Conservation (phyloP, 2,888 invertebrate genomes). For the Apodemia hepburni region DNA sequence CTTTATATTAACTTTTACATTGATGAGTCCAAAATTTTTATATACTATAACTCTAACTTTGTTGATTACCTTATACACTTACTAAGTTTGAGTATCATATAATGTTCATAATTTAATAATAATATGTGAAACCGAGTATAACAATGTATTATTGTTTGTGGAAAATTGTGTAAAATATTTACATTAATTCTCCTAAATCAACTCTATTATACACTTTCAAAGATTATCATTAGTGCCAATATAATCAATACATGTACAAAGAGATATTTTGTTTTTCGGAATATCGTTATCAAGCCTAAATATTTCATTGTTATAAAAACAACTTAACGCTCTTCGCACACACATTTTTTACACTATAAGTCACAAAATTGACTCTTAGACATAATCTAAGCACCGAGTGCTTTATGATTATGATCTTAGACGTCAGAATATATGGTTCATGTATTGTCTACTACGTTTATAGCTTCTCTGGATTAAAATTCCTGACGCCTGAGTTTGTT, state of each 20-base stretch:
- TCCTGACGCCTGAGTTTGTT: too few species aligned
- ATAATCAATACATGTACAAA: constrained; percentile 9
- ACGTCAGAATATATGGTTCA: too few species aligned
- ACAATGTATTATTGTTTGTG: constrained; percentile 5
- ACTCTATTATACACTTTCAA: constrained; percentile 5
- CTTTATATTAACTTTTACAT: constrained; percentile 37
- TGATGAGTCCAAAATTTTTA: constrained; percentile 52
- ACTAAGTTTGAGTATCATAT: constrained; percentile 38
- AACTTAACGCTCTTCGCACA: not conserved
- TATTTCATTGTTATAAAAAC: not conserved
- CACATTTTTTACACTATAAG: not conserved
- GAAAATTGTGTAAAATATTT: not conserved
- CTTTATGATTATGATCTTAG: too few species aligned
- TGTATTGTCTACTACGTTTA: too few species aligned
- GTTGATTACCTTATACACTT: constrained; percentile 49
- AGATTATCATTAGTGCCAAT: constrained; percentile 20
- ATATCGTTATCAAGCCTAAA: constrained; percentile 1
- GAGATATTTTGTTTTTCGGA: too few species aligned
- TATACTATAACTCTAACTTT: constrained; percentile 51
- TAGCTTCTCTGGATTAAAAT: too few species aligned
- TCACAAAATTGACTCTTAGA: too few species aligned
- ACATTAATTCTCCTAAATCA: not conserved
- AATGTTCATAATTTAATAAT: constrained; percentile 13
- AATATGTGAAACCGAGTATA: not conserved
- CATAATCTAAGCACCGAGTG: too few species aligned